Percentiles rank a stretch among this genome's conserved stretches.
Conservation (phyloP, 1,140 invertebrate genomes). For the Drosophila eugracilis region DNA sequence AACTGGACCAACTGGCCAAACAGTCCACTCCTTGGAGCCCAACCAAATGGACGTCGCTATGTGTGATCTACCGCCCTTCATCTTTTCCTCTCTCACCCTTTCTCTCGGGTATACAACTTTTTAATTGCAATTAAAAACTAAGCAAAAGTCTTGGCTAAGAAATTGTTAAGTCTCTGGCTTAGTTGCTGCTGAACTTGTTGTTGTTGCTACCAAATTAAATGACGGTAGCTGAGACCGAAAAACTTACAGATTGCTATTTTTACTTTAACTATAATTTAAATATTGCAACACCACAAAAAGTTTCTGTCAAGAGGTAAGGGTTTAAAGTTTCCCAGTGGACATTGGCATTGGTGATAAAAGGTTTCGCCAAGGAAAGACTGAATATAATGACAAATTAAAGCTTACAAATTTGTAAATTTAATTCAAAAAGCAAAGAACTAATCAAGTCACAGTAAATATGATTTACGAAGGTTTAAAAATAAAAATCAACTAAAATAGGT, state of each 20-base stretch:
- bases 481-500: too few species aligned
- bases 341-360: too few species aligned
- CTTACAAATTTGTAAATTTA: too few species aligned
- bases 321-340: too few species aligned
- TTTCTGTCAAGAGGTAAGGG: background rate
- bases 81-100: background rate
- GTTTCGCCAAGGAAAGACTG: too few species aligned
- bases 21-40: constrained; percentile 13
- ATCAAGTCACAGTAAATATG: too few species aligned
- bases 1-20: constrained; percentile 41
- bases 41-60: constrained; percentile 17
- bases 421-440: too few species aligned
- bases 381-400: too few species aligned
- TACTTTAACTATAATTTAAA: constrained; percentile 1
- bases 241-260: constrained; percentile 15
- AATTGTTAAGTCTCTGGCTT: constrained; percentile 34
- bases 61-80: constrained; percentile 8
- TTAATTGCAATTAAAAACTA: constrained; percentile 82
- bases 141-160: constrained; percentile 65
- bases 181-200: background rate
- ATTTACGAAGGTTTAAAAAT: too few species aligned
- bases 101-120: constrained; percentile 57
- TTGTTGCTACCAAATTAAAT: constrained; percentile 39
- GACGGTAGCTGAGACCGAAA: constrained; percentile 8
- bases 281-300: background rate